Base-by-base conservation (phyloP, 2,113 vertebrate species). In the Ammodytes dubius region DNA sequence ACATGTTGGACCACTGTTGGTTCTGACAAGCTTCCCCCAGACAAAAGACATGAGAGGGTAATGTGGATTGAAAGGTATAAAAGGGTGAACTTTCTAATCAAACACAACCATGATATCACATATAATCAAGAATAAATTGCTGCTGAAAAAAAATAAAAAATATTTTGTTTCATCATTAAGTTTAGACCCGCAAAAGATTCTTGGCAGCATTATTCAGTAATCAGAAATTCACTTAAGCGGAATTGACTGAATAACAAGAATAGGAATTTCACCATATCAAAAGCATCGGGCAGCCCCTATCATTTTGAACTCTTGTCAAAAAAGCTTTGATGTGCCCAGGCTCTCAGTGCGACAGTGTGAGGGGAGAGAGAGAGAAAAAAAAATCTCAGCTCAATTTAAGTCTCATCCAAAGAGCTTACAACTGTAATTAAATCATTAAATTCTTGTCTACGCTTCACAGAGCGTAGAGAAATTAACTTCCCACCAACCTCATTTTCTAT, bases 391-490 rank as follows among this genome's bases (percentile, higher is more conserved):
- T 99, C 98, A 99, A 99, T 99, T 99, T 99, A 99, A 99, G 97
- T 98, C 97, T 99, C 98, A 99, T 99, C 98, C 98, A 99, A 99
- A 99, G 97, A 98, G 98, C 98, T 99, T 98, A 99, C 98, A 99
- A 99, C 97, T 99, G 97, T 99, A 99, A 99, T 99, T 99, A 99
- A 99, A 99, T 99, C 98, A 99, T 99, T 99, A 99, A 99, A 99
- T 98, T 98, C 97, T 99, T 99, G 98, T 98, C 97, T 98, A 97
- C 95, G 97, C 97, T 98, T 97, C 97, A 97, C 97, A 98, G 97
- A 97, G 97, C 96, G 97, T 96, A 96, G 96, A 98, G 97, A 98
- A 97, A 99, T 99, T 99, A 99, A 99, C 98, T 99, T 99, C 98
- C 98, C 97, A 99, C 98, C 98, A 99, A 99, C 98, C 98, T 99